Evolutionary conservation across 2,113 vertebrate genomes (phyloP).

Genomic region (Herpailurus yagouaroundi): DNA sequence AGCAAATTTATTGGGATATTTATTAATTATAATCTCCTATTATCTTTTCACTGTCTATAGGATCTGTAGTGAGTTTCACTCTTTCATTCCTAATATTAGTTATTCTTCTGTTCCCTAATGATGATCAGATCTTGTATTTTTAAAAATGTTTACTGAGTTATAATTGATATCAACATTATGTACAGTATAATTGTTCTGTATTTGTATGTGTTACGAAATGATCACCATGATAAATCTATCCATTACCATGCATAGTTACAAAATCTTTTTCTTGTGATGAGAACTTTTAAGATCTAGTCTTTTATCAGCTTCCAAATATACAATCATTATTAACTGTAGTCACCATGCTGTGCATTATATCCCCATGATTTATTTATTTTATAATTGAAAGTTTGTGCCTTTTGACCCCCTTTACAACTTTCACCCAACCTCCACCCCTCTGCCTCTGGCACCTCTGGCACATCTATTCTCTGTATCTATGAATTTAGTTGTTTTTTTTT

Average conservation of each 20-base stretch:
- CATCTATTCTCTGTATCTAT: neutral
- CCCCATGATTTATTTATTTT: neutral
- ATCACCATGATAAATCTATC: neutral
- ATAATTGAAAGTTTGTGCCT: neutral
- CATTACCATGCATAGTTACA: neutral
- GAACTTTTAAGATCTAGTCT: neutral
- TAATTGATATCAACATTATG: neutral
- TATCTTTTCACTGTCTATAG: neutral
- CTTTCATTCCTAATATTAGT: neutral
- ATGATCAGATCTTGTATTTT: neutral
- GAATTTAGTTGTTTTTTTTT: neutral
- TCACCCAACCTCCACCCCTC: neutral
- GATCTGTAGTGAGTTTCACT: neutral
- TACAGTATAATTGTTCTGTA: neutral
- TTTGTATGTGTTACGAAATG: neutral
- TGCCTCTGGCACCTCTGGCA: neutral
- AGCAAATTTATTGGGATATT: neutral
- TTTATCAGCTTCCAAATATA: neutral
- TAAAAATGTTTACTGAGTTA: neutral
- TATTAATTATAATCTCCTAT: neutral
- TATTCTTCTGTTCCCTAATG: neutral
- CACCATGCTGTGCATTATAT: neutral
- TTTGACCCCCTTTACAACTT: neutral
- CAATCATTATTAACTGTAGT: neutral
- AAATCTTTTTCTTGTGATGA: neutral